These are phyloP conservation scores for Pseudopodoces humilis DNA, from an alignment of 2,113 vertebrate species.

Conservation along the genomic window DNA sequence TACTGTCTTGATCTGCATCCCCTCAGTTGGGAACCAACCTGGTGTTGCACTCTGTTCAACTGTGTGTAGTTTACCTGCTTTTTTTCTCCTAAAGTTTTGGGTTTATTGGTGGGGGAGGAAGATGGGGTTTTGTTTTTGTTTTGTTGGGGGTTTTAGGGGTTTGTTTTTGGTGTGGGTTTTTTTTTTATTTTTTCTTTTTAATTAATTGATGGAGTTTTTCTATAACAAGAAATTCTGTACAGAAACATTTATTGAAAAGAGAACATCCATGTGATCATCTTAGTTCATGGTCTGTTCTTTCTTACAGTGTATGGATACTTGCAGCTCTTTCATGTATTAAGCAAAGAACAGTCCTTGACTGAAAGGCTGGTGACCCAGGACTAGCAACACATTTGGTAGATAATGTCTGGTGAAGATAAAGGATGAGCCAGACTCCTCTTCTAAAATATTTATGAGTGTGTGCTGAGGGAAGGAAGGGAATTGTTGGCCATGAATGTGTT, in stretches of 20 bases:
- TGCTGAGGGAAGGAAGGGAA: not conserved
- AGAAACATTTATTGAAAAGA: not conserved
- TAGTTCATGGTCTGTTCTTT: not conserved
- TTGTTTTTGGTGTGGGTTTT: not conserved
- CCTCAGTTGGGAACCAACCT: not conserved
- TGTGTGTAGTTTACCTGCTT: not conserved
- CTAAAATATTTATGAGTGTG: not conserved
- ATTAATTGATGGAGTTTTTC: not conserved
- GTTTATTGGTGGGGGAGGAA: not conserved
- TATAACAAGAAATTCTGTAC: not conserved
- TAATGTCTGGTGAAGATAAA: not conserved
- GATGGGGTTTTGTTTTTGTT: not conserved
- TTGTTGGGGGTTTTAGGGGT: not conserved
- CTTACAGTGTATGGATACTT: not conserved
- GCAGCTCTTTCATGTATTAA: not conserved
- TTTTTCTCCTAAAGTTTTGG: not conserved
- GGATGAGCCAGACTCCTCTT: not conserved
- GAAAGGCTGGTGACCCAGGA: not conserved
- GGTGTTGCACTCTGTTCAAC: not conserved
- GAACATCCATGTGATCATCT: rapidly evolving
- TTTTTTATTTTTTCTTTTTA: not conserved
- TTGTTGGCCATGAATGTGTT: rapidly evolving
- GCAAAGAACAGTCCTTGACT: not conserved
- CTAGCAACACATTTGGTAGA: not conserved
- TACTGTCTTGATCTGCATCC: not conserved